These are phyloP conservation scores for Bedellia somnulentella DNA, from an alignment of 2,888 invertebrate species.

Conservation along the genomic window DNA sequence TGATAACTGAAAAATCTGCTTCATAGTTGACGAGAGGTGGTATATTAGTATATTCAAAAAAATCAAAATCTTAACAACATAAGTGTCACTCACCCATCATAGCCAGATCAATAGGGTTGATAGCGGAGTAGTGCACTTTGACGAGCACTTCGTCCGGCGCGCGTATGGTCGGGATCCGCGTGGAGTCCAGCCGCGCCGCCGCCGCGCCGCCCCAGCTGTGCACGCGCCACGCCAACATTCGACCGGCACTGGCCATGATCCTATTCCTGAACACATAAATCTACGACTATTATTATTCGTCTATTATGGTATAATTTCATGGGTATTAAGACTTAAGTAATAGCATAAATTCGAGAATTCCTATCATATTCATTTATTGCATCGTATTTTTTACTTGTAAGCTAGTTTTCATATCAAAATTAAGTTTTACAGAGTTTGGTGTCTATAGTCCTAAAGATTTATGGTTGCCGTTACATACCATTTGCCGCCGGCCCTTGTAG, in stretches of 20 bases:
- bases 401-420: not conserved
- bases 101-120: conserved; percentile 89
- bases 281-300: not conserved
- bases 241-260: conserved; percentile 14
- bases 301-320: no score
- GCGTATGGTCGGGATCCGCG: conserved; percentile 69
- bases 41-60: conserved; percentile 3
- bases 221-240: conserved; percentile 81
- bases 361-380: not conserved
- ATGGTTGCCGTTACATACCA: no score
- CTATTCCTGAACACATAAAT: not conserved
- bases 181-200: conserved; percentile 63
- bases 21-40: not conserved
- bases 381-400: not conserved
- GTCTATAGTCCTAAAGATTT: no score
- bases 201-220: conserved; percentile 74
- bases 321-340: no score
- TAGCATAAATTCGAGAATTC: no score
- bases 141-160: conserved; percentile 78
- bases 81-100: conserved; percentile 79
- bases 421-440: not conserved
- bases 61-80: no score
- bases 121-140: conserved; percentile 79
- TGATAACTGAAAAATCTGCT: not conserved
- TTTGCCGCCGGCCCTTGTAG: no score